Evolutionary conservation across 2,888 invertebrate species (phyloP).

Genomic region (Chironomus tentans): DNA sequence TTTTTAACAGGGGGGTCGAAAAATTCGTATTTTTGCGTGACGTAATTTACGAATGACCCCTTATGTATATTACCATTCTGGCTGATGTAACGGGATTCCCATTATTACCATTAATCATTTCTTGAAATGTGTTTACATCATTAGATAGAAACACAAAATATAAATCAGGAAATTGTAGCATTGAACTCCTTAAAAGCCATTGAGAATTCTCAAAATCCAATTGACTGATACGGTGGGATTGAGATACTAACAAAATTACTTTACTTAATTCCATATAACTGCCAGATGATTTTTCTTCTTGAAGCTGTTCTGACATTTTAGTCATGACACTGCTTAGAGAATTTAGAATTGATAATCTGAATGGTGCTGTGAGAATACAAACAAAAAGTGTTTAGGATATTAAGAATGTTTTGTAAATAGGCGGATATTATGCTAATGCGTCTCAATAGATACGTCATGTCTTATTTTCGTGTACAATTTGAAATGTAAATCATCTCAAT

Average conservation of each 20-base stretch:
- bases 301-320: constrained; percentile 44
- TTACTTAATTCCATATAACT: constrained; percentile 44
- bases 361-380: constrained; percentile 29
- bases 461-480: background rate
- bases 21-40: too few species aligned
- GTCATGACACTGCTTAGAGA: constrained; percentile 45
- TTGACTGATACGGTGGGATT: constrained; percentile 43
- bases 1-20: too few species aligned
- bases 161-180: constrained; percentile 40
- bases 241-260: constrained; percentile 47
- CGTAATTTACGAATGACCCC: too few species aligned
- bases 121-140: constrained; percentile 43
- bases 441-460: background rate
- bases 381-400: too few species aligned
- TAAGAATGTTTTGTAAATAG: background rate
- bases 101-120: constrained; percentile 34
- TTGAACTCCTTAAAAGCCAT: constrained; percentile 29
- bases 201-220: constrained; percentile 30
- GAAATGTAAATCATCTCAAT: too few species aligned
- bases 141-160: constrained; percentile 47
- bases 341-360: constrained; percentile 31
- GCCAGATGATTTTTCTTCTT: constrained; percentile 38
- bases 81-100: background rate
- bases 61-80: constrained; percentile 17
- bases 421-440: background rate